These are phyloP conservation scores for Eurois occulta DNA, from an alignment of 2,888 invertebrate species.

Conservation along the genomic window DNA sequence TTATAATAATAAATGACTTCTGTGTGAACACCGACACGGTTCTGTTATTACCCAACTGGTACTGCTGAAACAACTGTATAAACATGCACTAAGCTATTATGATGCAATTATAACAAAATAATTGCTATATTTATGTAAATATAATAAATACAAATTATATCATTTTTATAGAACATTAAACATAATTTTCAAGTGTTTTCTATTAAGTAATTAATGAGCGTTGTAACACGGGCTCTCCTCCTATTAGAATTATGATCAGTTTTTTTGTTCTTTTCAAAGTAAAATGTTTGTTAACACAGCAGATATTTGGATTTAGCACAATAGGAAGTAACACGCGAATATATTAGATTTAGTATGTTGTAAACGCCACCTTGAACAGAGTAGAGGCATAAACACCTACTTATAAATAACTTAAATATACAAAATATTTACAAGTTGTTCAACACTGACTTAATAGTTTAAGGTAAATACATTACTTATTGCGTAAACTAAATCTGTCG, in stretches of 20 bases:
- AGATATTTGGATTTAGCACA: background rate
- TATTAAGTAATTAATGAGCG: background rate
- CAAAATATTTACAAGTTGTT: constrained; percentile 8
- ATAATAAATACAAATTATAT: constrained; percentile 3
- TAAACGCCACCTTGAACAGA: constrained; percentile 37
- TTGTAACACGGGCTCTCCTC: background rate
- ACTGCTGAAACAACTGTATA: background rate
- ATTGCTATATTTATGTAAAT: no score
- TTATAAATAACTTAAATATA: constrained; percentile 21
- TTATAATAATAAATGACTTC: background rate
- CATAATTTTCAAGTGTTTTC: background rate
- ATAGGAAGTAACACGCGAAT: constrained; percentile 5
- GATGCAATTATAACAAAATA: background rate
- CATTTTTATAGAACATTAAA: background rate
- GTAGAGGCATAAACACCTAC: constrained; percentile 5
- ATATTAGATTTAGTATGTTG: constrained; percentile 6
- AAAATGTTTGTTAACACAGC: background rate
- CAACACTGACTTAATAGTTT: background rate
- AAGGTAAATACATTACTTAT: background rate
- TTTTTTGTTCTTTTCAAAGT: background rate
- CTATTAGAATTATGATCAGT: background rate
- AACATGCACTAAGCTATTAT: background rate
- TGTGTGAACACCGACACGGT: background rate
- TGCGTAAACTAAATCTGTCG: background rate
- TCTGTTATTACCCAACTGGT: background rate